phyloP scores from a whole-genome alignment of 2,113 vertebrate genomes.

The Garra rufa region DNA sequence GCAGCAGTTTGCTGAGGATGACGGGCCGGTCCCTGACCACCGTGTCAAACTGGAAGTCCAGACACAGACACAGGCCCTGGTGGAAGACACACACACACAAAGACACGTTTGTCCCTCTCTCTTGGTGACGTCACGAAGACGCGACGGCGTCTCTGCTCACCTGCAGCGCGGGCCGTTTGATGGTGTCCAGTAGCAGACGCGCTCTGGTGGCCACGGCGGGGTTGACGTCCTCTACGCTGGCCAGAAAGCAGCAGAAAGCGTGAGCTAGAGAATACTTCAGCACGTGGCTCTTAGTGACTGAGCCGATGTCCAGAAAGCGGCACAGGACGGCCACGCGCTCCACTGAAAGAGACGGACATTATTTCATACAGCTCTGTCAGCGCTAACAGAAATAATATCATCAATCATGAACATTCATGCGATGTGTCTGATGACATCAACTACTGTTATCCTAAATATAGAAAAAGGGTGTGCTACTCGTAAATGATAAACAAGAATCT shows the following conservation, averaged over 20 bases:
- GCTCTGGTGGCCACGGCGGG: constrained; percentile 96
- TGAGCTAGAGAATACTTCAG: constrained; percentile 96
- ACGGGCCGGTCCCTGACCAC: constrained; percentile 96
- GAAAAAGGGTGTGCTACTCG: background rate
- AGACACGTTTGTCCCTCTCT: background rate
- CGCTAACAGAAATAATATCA: background rate
- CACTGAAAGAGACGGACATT: constrained; percentile 72
- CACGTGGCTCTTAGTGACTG: constrained; percentile 96
- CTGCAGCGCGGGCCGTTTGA: constrained; percentile 94
- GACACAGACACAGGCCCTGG: constrained; percentile 94
- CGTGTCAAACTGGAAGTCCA: constrained; percentile 99
- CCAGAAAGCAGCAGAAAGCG: constrained; percentile 96
- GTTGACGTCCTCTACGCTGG: constrained; percentile 96
- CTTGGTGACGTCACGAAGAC: background rate
- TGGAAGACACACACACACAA: constrained; percentile 41
- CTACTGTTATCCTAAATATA: background rate
- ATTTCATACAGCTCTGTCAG: too few species aligned
- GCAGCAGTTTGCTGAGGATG: constrained; percentile 94
- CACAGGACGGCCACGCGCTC: constrained; percentile 97
- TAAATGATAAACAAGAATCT: too few species aligned
- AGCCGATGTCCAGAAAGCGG: constrained; percentile 96
- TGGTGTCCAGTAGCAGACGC: constrained; percentile 91
- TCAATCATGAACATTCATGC: background rate
- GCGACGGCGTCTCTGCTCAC: constrained; percentile 66
- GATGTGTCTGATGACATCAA: too few species aligned